Conservation (phyloP, 2,797 vertebrate species). For the Oreortyx pictus region DNA sequence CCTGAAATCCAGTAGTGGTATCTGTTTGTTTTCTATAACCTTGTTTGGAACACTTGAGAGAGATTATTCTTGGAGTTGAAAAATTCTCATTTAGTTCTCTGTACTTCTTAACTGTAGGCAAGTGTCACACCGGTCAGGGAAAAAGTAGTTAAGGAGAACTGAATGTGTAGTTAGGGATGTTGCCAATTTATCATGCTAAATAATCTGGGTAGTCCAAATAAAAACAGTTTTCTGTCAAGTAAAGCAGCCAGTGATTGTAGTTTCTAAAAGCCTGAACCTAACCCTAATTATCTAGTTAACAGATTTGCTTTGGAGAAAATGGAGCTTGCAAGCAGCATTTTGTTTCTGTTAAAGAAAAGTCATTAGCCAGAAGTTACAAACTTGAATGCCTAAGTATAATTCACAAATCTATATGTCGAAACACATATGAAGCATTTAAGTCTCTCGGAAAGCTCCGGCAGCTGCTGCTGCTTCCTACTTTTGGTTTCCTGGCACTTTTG, state of each 20-base stretch:
- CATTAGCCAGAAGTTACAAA: not conserved
- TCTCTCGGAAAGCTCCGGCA: not conserved
- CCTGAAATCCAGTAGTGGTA: not conserved
- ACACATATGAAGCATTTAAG: not conserved
- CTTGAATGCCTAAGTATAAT: not conserved
- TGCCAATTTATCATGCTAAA: not conserved
- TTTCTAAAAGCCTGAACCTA: not conserved
- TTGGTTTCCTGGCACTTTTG: not conserved
- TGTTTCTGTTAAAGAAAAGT: slow-evolving; percentile 16
- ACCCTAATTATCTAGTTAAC: not conserved
- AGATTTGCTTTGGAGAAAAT: slow-evolving; percentile 8
- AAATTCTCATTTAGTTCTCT: not conserved
- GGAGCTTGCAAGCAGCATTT: not conserved
- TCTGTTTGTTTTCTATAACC: not conserved
- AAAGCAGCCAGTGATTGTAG: not conserved
- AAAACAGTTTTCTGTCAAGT: slow-evolving; percentile 28
- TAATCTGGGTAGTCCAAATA: not conserved
- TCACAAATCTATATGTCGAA: not conserved
- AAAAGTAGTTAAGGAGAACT: not conserved
- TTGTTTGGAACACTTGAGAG: not conserved
- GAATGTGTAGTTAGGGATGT: not conserved
- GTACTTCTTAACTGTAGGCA: not conserved
- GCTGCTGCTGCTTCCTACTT: not conserved
- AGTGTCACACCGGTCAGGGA: not conserved
- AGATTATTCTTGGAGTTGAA: not conserved